These are phyloP conservation scores for Hyperopisus bebe DNA, from an alignment of 2,113 vertebrate species.

Conservation along the genomic window DNA sequence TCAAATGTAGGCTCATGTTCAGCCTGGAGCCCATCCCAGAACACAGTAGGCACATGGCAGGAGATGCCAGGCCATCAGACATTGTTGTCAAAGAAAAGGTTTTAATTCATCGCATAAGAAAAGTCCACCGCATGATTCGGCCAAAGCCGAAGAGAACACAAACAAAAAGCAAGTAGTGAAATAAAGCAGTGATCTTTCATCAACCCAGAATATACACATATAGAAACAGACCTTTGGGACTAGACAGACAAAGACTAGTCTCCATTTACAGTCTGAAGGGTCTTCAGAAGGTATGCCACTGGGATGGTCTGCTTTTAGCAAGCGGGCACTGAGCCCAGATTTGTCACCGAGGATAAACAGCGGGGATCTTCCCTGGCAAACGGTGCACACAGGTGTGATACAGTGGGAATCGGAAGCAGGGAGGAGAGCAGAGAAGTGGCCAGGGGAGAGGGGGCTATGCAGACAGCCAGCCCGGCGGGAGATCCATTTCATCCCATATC, in stretches of 20 bases:
- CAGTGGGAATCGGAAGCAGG: not conserved
- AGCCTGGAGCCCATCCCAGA: not conserved
- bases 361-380: not conserved
- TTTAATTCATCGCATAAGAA: not conserved
- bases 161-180: not conserved
- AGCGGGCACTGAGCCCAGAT: not conserved
- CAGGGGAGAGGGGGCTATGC: not conserved
- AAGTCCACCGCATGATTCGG: not conserved
- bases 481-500: not conserved
- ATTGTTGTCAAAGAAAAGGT: not conserved
- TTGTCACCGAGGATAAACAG: constrained; percentile 12
- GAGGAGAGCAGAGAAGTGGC: not conserved
- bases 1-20: not conserved
- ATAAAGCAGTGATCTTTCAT: not conserved
- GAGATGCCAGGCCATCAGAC: not conserved
- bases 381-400: not conserved
- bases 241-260: not conserved
- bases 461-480: not conserved
- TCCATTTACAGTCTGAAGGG: not conserved
- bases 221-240: not conserved
- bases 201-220: not conserved
- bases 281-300: not conserved
- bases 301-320: not conserved
- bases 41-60: not conserved
- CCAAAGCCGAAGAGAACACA: not conserved